A percentile compares a stretch with the other conserved stretches of the same genome.
Evolutionary conservation across 1,140 invertebrate genomes (phyloP).

Genomic region (Drosophila tsacasi): DNA sequence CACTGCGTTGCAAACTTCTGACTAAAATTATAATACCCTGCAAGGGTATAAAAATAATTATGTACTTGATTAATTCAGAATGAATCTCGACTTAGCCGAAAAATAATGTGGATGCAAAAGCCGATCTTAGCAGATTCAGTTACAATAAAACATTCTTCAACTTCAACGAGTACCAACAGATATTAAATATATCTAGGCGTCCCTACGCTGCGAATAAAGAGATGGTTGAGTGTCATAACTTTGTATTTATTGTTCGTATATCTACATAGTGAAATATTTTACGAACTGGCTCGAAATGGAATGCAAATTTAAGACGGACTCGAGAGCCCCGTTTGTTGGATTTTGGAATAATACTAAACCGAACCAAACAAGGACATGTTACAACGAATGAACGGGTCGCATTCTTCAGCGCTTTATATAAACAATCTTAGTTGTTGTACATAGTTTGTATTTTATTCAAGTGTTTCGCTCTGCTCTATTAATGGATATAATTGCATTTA

Average conservation of each 20-base stretch:
- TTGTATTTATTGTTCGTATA: slow-evolving; percentile 58
- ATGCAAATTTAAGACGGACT: slow-evolving; percentile 42
- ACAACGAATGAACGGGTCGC: not conserved
- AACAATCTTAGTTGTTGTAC: slow-evolving; percentile 48
- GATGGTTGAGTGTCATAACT: slow-evolving; percentile 37
- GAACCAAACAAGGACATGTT: slow-evolving; percentile 8
- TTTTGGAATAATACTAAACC: slow-evolving; percentile 22
- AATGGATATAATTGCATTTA: slow-evolving; percentile 24
- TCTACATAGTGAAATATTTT: slow-evolving; percentile 56
- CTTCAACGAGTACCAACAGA: not conserved
- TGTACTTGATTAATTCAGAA: not conserved
- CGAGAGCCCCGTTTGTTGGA: slow-evolving; percentile 39
- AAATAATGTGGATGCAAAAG: too few species aligned
- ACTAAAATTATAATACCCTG: too few species aligned
- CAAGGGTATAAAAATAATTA: too few species aligned
- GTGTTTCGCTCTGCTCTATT: slow-evolving; percentile 66
- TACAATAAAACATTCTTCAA: not conserved
- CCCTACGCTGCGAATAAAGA: not conserved
- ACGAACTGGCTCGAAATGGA: slow-evolving; percentile 56
- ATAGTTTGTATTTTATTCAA: slow-evolving; percentile 82
- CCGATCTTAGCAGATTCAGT: not conserved
- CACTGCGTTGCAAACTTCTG: too few species aligned
- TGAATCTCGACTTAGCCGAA: too few species aligned
- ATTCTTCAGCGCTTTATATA: slow-evolving; percentile 6
- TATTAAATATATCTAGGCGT: not conserved